Percentiles rank a stretch among this genome's conserved stretches.
These are phyloP conservation scores for Xiphophorus maculatus DNA, from an alignment of 2,113 vertebrate genomes.

Conservation along the genomic window DNA sequence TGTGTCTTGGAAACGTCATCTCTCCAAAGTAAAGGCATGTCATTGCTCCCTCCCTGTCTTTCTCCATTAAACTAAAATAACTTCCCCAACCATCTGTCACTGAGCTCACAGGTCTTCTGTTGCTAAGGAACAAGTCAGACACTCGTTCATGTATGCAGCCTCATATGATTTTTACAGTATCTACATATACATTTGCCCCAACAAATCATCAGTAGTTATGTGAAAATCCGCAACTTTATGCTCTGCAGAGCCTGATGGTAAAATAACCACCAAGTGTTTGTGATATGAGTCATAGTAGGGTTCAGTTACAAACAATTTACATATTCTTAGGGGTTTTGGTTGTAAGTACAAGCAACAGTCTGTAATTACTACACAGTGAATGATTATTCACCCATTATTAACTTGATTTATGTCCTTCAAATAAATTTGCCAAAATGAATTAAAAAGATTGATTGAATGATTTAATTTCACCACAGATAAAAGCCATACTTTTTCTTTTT, in stretches of 20 bases:
- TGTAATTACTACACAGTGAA: constrained; percentile 42
- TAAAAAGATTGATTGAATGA: not conserved
- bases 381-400: constrained; percentile 16
- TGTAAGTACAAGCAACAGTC: constrained; percentile 43
- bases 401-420: constrained; percentile 36
- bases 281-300: not conserved
- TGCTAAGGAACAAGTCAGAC: constrained; percentile 81
- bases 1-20: not conserved
- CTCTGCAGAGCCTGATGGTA: not conserved
- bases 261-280: constrained; percentile 30
- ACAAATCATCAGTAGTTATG: constrained; percentile 12
- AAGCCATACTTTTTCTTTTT: no score
- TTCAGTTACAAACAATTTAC: constrained; percentile 16
- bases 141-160: constrained; percentile 56
- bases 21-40: constrained; percentile 57
- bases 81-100: constrained; percentile 83
- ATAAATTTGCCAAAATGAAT: constrained; percentile 29
- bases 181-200: constrained; percentile 21
- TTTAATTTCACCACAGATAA: not conserved
- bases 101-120: constrained; percentile 79
- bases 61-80: constrained; percentile 80
- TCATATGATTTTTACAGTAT: constrained; percentile 43
- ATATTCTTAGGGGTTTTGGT: constrained; percentile 52
- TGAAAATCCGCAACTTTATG: not conserved
- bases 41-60: constrained; percentile 47